A percentile compares a stretch with the other conserved stretches of the same genome.
Evolutionary conservation across 2,888 invertebrate genomes (phyloP).

Genomic region (Cinara cedri): DNA sequence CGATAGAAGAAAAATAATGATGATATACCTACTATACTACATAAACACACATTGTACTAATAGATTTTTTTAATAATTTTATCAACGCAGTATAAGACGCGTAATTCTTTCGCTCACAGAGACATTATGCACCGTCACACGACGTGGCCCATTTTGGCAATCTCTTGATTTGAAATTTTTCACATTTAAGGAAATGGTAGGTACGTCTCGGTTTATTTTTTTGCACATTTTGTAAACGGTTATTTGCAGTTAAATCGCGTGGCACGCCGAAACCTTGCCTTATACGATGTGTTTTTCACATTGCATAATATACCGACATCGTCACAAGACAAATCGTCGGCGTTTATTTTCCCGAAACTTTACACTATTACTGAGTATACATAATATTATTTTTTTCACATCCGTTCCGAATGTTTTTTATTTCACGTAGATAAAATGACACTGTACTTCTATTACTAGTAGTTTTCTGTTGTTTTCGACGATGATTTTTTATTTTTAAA

Average conservation of each 20-base stretch:
- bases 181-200: background rate
- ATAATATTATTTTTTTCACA: constrained; percentile 1
- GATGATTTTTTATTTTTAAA: too few species aligned
- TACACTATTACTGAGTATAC: background rate
- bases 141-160: too few species aligned
- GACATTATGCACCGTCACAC: background rate
- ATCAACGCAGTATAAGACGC: too few species aligned
- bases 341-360: constrained; percentile 17
- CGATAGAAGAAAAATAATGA: too few species aligned
- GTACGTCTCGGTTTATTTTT: background rate
- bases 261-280: background rate
- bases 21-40: too few species aligned
- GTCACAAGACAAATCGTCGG: constrained; percentile 5
- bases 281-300: too few species aligned
- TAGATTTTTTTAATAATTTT: too few species aligned
- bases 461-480: too few species aligned
- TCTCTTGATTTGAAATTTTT: background rate
- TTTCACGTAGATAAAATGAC: too few species aligned
- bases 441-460: too few species aligned
- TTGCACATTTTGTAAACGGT: background rate
- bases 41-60: too few species aligned
- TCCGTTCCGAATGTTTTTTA: background rate
- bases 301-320: background rate
- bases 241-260: background rate
- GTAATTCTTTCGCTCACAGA: too few species aligned